phyloP scores from a whole-genome alignment of 2,888 invertebrate species.

The Drosophila multiciliata region DNA sequence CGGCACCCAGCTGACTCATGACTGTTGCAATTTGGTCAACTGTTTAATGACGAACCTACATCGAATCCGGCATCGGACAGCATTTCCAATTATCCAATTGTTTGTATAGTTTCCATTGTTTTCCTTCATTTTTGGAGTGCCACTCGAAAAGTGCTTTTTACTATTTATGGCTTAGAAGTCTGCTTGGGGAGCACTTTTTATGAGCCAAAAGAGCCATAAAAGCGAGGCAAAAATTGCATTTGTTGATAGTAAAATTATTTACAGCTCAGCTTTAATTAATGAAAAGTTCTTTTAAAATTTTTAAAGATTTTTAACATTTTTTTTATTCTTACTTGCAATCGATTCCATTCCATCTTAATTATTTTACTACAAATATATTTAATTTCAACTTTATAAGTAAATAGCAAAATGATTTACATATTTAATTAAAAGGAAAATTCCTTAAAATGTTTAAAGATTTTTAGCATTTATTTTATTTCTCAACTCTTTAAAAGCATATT shows the following conservation, averaged over 20 bases:
- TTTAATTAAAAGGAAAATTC: too few species aligned
- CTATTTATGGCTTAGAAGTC: conserved; percentile 13
- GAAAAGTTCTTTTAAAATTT: not conserved
- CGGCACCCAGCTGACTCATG: conserved; percentile 22
- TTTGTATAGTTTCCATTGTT: conserved; percentile 24
- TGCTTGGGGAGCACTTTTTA: not conserved
- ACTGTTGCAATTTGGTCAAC: conserved; percentile 57
- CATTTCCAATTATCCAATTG: conserved; percentile 60
- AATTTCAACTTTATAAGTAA: too few species aligned
- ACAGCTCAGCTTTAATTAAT: not conserved
- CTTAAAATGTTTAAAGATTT: too few species aligned
- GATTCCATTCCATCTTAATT: too few species aligned
- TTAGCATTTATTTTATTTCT: too few species aligned
- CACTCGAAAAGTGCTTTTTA: conserved; percentile 26
- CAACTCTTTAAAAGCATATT: too few species aligned
- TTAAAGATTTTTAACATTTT: too few species aligned
- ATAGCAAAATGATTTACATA: too few species aligned
- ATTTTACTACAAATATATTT: too few species aligned
- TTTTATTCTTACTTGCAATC: too few species aligned
- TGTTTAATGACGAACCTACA: conserved; percentile 50
- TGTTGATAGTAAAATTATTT: not conserved
- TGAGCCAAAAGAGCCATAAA: not conserved
- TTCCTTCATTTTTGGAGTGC: conserved; percentile 19
- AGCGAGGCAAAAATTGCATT: not conserved
- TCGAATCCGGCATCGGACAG: conserved; percentile 38